Evolutionary conservation across 2,888 invertebrate genomes (phyloP).

Genomic region (Eumerus sabulonum): DNA sequence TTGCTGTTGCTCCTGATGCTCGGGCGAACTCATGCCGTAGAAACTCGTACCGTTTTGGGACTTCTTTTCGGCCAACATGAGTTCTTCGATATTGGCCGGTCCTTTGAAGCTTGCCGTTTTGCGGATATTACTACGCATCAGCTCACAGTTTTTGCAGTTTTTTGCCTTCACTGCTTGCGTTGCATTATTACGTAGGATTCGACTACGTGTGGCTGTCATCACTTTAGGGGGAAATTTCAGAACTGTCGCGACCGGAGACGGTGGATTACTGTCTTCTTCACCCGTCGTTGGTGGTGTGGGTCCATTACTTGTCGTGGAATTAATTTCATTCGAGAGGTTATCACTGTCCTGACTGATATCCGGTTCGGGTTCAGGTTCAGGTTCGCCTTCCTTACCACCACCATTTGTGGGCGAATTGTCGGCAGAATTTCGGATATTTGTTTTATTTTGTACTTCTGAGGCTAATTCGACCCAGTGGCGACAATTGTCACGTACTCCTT

Average conservation of each 20-base stretch:
- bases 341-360: slow-evolving; percentile 61
- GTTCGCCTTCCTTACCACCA: slow-evolving; percentile 70
- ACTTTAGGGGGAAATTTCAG: slow-evolving; percentile 37
- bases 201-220: slow-evolving; percentile 51
- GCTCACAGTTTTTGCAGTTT: slow-evolving; percentile 73
- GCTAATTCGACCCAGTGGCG: slow-evolving; percentile 91
- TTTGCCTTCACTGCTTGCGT: slow-evolving; percentile 44
- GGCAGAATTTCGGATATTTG: slow-evolving; percentile 69
- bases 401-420: slow-evolving; percentile 70
- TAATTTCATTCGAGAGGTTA: slow-evolving; percentile 70
- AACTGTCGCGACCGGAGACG: slow-evolving; percentile 72
- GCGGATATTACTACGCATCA: slow-evolving; percentile 72
- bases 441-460: slow-evolving; percentile 75
- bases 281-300: slow-evolving; percentile 77
- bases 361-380: slow-evolving; percentile 71
- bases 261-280: slow-evolving; percentile 74
- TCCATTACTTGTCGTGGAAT: slow-evolving; percentile 74
- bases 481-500: slow-evolving; percentile 90
- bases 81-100: slow-evolving; percentile 71
- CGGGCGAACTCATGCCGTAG: slow-evolving; percentile 75
- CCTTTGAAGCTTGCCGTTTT: slow-evolving; percentile 75
- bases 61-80: slow-evolving; percentile 34
- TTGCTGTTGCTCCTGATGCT: slow-evolving; percentile 71
- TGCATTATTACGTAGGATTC: slow-evolving; percentile 42
- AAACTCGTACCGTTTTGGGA: slow-evolving; percentile 67